Conservation (phyloP, 2,888 invertebrate genomes). For the Rhagonycha lutea region DNA sequence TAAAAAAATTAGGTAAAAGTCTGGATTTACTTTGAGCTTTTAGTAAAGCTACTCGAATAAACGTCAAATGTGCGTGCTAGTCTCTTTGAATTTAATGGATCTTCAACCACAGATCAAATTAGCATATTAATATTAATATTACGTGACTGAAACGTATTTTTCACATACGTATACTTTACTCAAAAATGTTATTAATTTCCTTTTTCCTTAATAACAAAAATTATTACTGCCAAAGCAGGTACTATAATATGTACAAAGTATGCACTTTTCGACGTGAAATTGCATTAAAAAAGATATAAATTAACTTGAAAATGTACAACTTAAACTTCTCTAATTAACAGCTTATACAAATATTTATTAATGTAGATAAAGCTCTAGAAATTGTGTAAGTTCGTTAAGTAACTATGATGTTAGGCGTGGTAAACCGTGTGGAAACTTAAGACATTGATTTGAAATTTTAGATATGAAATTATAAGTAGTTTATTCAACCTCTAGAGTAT, state of each 20-base stretch:
- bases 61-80: conserved; percentile 15
- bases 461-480: conserved; percentile 4
- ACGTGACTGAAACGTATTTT: conserved; percentile 12
- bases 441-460: conserved; percentile 12
- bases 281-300: background rate
- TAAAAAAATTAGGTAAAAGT: background rate
- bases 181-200: background rate
- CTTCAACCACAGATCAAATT: conserved; percentile 22
- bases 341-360: conserved; percentile 2
- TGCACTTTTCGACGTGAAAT: background rate
- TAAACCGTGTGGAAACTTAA: conserved; percentile 6
- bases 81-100: conserved; percentile 21
- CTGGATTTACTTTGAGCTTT: background rate
- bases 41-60: background rate
- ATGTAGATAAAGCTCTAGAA: conserved; percentile 2
- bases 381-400: conserved; percentile 8
- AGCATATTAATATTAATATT: conserved; percentile 19
- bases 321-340: conserved; percentile 2
- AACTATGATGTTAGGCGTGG: background rate
- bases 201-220: background rate
- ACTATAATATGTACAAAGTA: background rate
- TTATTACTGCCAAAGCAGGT: background rate
- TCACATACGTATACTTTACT: background rate
- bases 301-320: background rate
- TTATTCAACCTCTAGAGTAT: background rate